Percentiles rank a stretch among this genome's conserved stretches.
Conservation (phyloP, 1,140 invertebrate genomes). For the Pseudomyrmex pallidus region DNA sequence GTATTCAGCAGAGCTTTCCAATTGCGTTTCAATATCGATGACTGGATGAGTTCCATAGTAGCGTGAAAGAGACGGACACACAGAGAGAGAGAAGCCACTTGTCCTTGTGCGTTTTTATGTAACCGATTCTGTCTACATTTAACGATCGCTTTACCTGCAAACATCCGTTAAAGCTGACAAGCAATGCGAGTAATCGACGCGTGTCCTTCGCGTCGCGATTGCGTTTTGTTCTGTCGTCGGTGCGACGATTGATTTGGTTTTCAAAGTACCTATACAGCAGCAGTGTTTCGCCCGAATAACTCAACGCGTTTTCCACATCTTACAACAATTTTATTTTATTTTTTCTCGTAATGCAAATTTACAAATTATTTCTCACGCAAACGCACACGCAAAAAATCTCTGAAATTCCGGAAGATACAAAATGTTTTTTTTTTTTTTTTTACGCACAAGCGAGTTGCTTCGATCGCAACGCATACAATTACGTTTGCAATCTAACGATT, state of each 20-base stretch:
- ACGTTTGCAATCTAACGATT: too few relatives aligned
- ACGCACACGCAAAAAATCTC: too few relatives aligned
- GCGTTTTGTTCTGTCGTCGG: background rate
- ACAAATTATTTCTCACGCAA: too few relatives aligned
- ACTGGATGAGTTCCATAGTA: slow-evolving; percentile 33
- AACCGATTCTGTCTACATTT: slow-evolving; percentile 77
- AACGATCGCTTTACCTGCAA: slow-evolving; percentile 62
- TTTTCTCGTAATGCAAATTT: too few relatives aligned
- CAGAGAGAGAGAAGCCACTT: slow-evolving; percentile 21
- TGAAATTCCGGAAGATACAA: too few relatives aligned
- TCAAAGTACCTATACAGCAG: too few relatives aligned
- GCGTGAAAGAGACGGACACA: slow-evolving; percentile 35
- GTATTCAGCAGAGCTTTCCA: slow-evolving; percentile 59
- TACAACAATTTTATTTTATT: too few relatives aligned
- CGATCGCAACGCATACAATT: too few relatives aligned
- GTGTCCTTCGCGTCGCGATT: background rate
- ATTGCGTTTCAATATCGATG: slow-evolving; percentile 68
- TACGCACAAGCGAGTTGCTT: too few relatives aligned
- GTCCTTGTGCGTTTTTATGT: slow-evolving; percentile 52
- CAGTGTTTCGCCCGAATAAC: background rate
- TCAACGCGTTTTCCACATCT: too few relatives aligned
- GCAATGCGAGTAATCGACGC: slow-evolving; percentile 12
- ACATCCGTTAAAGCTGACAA: slow-evolving; percentile 11
- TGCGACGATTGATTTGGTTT: background rate
- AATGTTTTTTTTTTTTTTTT: too few relatives aligned